Conservation (phyloP, 2,888 invertebrate species). For the Drosophila meridiana region DNA sequence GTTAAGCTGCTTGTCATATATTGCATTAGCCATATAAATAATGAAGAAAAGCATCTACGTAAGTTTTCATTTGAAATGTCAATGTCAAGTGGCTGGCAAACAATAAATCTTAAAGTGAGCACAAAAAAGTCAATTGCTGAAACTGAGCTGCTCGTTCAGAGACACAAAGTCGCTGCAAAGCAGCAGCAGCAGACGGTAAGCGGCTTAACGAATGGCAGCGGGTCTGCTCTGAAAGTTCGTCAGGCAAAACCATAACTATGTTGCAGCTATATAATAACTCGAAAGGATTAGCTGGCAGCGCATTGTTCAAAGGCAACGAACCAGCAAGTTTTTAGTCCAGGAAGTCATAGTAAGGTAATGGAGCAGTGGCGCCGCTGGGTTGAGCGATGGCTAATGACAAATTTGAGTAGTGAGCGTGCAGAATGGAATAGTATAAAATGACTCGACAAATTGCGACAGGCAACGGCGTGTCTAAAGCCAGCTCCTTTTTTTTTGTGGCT, state of each 20-base stretch:
- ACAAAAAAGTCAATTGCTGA: slow-evolving; percentile 60
- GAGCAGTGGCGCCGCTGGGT: slow-evolving; percentile 24
- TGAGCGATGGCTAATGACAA: slow-evolving; percentile 62
- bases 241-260: slow-evolving; percentile 71
- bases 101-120: slow-evolving; percentile 59
- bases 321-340: slow-evolving; percentile 43
- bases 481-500: slow-evolving; percentile 2
- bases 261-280: slow-evolving; percentile 65
- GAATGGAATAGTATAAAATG: slow-evolving; percentile 44
- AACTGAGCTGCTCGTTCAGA: slow-evolving; percentile 44
- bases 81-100: slow-evolving; percentile 47
- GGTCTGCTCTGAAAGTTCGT: slow-evolving; percentile 35
- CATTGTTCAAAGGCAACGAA: slow-evolving; percentile 55
- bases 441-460: slow-evolving; percentile 45
- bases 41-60: slow-evolving; percentile 26
- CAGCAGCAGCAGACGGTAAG: slow-evolving; percentile 46
- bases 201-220: slow-evolving; percentile 52
- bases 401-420: slow-evolving; percentile 40
- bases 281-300: slow-evolving; percentile 63
- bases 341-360: slow-evolving; percentile 79
- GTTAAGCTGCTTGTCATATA: slow-evolving; percentile 18
- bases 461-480: slow-evolving; percentile 21
- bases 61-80: slow-evolving; percentile 46
- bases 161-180: slow-evolving; percentile 27
- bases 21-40: slow-evolving; percentile 15